Evolutionary conservation across 2,888 invertebrate species (phyloP), one percentile per base, ranked within the genome.

Genomic region (Diplolepis rosae): DNA sequence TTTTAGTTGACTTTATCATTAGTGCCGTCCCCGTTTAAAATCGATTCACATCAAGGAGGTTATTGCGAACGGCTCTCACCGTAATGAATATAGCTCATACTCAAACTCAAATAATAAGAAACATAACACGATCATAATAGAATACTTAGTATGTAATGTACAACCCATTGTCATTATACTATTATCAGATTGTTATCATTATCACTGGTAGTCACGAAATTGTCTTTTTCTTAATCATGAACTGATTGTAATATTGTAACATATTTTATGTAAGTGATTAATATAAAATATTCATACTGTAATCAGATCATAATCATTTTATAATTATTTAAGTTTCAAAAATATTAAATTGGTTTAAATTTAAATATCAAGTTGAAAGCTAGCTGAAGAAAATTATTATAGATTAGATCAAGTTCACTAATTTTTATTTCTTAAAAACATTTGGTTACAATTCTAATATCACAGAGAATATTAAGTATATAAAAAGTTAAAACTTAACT

Each of bases 221-320:
- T 83, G 83, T 84, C 81, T 84, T 83, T 84, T 85, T 83, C 48
- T 85, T 82, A 79, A 82, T 85, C 82, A 83, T 80, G 85, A 85
- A 86, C 85, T 85, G 81, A 87, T 84, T 88, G 83, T 83, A 85
- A 85, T 84, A 85, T 84, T 86, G 87, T 88, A 88, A 86, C 84
- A 87, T 88, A 88, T 87, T 86, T 87, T 84, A 88, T 83, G 85
- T 88, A 88, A 87, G 82, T 82, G 82, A 87, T 86, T 85, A 87
- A 85, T 87, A 87, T 84, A 83, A 85, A 84, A 80, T 85, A 87
- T 85, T 82, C 81, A 77, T 80, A 79, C 76, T 73, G 72, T 74
- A 79, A 52, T 48, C 22, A 4, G 22, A 22, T 2, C 4, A 22
- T 4, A 48, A 9, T 48, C 22, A 11, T 7, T 13, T 39, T 32